Conservation (phyloP, 2,113 vertebrate genomes). For the Diphyllodes magnificus region DNA sequence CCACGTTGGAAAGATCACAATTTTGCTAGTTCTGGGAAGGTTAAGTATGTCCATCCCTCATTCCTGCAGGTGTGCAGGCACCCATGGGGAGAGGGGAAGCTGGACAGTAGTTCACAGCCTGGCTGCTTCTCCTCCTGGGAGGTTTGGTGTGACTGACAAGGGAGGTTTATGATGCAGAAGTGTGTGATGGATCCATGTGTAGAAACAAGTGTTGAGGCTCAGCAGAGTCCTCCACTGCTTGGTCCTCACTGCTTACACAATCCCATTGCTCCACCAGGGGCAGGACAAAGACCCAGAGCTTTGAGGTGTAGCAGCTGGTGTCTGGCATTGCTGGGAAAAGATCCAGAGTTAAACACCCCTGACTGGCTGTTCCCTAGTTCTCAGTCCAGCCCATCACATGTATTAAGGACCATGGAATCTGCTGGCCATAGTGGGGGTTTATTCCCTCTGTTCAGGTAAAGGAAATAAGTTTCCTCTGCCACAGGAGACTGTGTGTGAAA, state of each 20-base stretch:
- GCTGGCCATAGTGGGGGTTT: neutral
- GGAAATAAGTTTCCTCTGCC: neutral
- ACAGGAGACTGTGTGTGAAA: neutral
- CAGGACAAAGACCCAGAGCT: neutral
- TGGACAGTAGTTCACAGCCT: neutral
- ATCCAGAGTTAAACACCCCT: neutral
- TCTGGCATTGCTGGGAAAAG: neutral
- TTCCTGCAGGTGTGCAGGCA: neutral
- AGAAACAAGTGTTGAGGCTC: neutral
- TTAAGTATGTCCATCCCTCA: neutral
- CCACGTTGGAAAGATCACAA: neutral
- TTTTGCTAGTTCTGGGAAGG: neutral
- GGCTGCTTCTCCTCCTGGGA: neutral
- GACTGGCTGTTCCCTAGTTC: neutral
- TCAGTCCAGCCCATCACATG: neutral
- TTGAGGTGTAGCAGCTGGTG: neutral
- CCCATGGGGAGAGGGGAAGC: neutral
- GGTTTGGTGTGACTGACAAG: neutral
- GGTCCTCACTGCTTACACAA: neutral
- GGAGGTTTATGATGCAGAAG: neutral
- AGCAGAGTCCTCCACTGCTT: neutral
- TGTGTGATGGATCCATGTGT: fast-evolving
- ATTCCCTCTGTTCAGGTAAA: neutral
- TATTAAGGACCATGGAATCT: neutral
- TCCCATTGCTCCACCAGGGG: neutral